Conservation (phyloP, 1,140 invertebrate genomes). For the Microplitis mediator region DNA sequence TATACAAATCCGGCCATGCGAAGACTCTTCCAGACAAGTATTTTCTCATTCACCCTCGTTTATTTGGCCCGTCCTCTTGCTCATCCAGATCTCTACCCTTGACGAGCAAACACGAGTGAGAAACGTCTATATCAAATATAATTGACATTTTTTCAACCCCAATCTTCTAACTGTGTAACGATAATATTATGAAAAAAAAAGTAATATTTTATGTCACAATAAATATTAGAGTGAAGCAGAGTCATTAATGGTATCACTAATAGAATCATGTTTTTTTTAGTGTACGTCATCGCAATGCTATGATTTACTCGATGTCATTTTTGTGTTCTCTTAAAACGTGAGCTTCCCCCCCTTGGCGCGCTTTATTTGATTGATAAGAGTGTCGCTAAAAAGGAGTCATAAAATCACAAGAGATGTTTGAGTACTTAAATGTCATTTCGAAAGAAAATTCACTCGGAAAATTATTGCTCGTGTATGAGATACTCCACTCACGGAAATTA, state of each 20-base stretch:
- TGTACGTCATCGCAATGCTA: background rate
- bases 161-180: slow-evolving; percentile 47
- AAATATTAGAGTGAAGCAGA: slow-evolving; percentile 48
- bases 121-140: slow-evolving; percentile 49
- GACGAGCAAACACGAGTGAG: slow-evolving; percentile 19
- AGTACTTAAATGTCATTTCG: background rate
- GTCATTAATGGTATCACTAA: slow-evolving; percentile 56
- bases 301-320: background rate
- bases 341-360: background rate
- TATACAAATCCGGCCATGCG: slow-evolving; percentile 43
- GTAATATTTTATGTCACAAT: background rate
- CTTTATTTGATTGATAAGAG: slow-evolving; percentile 23
- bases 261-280: slow-evolving; percentile 47
- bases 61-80: background rate
- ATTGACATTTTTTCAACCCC: slow-evolving; percentile 46
- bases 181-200: slow-evolving; percentile 48
- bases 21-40: slow-evolving; percentile 4
- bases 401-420: slow-evolving; percentile 12
- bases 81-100: slow-evolving; percentile 25
- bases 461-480: background rate
- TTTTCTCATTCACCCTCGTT: background rate
- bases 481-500: slow-evolving; percentile 28
- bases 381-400: background rate
- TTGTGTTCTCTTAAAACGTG: slow-evolving; percentile 1
- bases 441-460: slow-evolving; percentile 9